Conservation (phyloP, 2,888 invertebrate genomes). For the Metacarcinus magister region DNA sequence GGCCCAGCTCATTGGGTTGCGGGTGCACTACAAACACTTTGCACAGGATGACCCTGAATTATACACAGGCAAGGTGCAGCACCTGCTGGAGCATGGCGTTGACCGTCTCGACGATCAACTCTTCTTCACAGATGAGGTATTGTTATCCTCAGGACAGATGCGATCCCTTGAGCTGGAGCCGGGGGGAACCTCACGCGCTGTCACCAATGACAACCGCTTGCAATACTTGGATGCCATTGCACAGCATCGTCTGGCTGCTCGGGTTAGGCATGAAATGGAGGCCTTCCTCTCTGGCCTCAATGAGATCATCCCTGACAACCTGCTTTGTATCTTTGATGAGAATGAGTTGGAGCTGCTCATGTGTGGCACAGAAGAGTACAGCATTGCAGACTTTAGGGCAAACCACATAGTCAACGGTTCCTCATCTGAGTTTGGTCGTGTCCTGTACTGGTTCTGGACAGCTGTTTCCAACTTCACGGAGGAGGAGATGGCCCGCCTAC, state of each 20-base stretch:
- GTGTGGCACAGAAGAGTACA: slow-evolving; percentile 97
- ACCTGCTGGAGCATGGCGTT: slow-evolving; percentile 95
- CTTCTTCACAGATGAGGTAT: slow-evolving; percentile 95
- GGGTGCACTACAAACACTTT: slow-evolving; percentile 97
- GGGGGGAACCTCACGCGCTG: slow-evolving; percentile 91
- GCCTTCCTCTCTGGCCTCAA: slow-evolving; percentile 95
- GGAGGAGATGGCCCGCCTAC: slow-evolving; percentile 95
- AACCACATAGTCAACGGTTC: slow-evolving; percentile 94
- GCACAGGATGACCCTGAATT: slow-evolving; percentile 98
- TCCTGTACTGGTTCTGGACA: slow-evolving; percentile 96
- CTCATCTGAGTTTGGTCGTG: slow-evolving; percentile 91
- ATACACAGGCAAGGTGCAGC: slow-evolving; percentile 96
- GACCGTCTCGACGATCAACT: slow-evolving; percentile 91
- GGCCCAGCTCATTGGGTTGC: slow-evolving; percentile 95
- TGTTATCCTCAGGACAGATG: slow-evolving; percentile 91
- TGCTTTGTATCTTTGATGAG: slow-evolving; percentile 97
- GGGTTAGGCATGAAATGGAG: slow-evolving; percentile 92
- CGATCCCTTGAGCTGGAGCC: slow-evolving; percentile 92
- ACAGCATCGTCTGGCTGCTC: slow-evolving; percentile 93
- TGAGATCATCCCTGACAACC: slow-evolving; percentile 95
- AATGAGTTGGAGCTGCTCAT: slow-evolving; percentile 97
- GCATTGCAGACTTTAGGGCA: slow-evolving; percentile 94
- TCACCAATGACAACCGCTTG: slow-evolving; percentile 90
- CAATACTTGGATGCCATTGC: slow-evolving; percentile 91
- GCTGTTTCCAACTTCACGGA: slow-evolving; percentile 94